Evolutionary conservation across 2,888 invertebrate species (phyloP).

Genomic region (Dynastes tityus): DNA sequence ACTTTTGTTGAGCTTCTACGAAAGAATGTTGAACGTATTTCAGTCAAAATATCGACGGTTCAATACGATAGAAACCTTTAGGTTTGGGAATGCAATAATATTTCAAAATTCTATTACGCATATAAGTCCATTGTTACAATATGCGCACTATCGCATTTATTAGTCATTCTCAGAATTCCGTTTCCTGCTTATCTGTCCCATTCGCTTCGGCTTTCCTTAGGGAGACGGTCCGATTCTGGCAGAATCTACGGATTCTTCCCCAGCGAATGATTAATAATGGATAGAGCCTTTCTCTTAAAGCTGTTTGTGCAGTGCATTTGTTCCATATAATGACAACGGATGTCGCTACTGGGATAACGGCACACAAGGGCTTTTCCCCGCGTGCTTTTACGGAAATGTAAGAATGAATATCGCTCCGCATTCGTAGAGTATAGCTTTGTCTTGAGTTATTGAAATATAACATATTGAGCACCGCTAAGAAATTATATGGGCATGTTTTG

Average conservation of each 20-base stretch:
- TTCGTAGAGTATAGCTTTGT: not conserved
- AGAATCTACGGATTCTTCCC: constrained; percentile 19
- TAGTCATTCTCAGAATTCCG: not conserved
- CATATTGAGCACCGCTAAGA: not conserved
- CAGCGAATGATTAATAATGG: constrained; percentile 23
- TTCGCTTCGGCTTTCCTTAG: not conserved
- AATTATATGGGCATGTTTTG: too few relatives aligned
- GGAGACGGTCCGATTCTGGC: not conserved
- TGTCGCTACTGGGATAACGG: not conserved
- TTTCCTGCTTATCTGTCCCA: constrained; percentile 5
- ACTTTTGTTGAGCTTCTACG: too few relatives aligned
- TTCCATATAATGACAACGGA: constrained; percentile 13
- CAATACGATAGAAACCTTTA: too few relatives aligned
- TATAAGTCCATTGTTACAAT: not conserved
- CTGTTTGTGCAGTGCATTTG: constrained; percentile 20
- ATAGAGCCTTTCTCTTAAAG: constrained; percentile 8
- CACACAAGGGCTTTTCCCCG: not conserved
- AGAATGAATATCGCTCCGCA: not conserved
- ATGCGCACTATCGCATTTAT: not conserved
- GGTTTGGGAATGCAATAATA: not conserved
- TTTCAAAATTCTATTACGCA: not conserved
- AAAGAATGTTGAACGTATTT: too few relatives aligned
- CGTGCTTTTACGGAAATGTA: not conserved
- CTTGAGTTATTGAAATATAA: not conserved
- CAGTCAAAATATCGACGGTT: too few relatives aligned